Percentiles rank a stretch among this genome's conserved stretches.
These are phyloP conservation scores for Rhinolophus ferrumequinum DNA, from an alignment of 2,113 vertebrate species.

Conservation along the genomic window DNA sequence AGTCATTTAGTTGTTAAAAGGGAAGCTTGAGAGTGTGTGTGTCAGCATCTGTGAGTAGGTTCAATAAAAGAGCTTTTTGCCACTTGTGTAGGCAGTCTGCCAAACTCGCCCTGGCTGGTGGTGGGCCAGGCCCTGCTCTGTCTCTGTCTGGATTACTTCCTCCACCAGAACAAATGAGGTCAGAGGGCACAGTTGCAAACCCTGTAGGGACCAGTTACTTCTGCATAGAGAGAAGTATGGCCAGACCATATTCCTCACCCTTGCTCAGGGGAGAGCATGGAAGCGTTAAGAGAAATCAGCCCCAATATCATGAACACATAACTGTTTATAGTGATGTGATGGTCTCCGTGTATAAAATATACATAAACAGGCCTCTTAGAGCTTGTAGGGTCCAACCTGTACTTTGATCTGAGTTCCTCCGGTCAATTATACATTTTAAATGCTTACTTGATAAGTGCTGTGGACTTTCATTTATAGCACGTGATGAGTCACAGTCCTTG, in stretches of 20 bases:
- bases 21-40: background rate
- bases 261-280: rapidly evolving
- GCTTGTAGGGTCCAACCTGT: background rate
- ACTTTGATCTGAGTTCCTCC: background rate
- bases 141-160: background rate
- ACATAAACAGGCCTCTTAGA: background rate
- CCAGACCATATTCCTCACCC: background rate
- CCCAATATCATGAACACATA: rapidly evolving
- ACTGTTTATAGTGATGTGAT: rapidly evolving
- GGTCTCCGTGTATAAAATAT: rapidly evolving
- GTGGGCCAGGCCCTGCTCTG: rapidly evolving
- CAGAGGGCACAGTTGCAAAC: background rate
- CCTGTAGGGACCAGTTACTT: background rate
- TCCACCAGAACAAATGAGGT: background rate
- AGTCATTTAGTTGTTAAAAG: rapidly evolving
- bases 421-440: background rate
- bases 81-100: background rate
- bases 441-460: background rate
- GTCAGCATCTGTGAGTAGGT: rapidly evolving
- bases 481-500: background rate
- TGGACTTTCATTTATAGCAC: background rate
- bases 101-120: rapidly evolving
- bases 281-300: background rate
- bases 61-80: background rate
- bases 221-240: background rate